Conservation (phyloP, 2,113 vertebrate genomes). For the Caracal caracal region DNA sequence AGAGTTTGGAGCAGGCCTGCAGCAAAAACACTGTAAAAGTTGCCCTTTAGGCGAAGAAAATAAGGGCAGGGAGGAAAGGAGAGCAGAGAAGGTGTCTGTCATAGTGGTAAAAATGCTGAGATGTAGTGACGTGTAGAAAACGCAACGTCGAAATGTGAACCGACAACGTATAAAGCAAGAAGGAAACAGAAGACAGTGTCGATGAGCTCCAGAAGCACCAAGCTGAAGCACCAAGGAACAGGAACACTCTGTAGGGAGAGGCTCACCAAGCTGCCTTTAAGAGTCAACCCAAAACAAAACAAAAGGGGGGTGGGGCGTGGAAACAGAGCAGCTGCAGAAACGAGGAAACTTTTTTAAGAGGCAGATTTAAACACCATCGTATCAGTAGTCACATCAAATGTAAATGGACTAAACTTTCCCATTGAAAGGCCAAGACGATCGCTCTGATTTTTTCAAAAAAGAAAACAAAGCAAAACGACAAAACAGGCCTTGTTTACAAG, state of each 20-base stretch:
- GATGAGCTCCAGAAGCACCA: neutral
- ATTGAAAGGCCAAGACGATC: neutral
- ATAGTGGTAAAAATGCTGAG: fast-evolving
- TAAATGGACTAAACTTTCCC: neutral
- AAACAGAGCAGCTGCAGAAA: neutral
- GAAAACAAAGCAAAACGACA: neutral
- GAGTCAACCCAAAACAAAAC: too few relatives aligned
- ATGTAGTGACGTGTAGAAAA: neutral
- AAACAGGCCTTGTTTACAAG: neutral
- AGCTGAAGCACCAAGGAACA: too few relatives aligned
- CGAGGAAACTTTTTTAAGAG: neutral
- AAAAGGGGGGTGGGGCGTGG: too few relatives aligned
- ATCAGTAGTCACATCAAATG: neutral
- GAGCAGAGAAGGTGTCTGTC: fast-evolving
- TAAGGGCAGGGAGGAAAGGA: neutral
- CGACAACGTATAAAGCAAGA: too few relatives aligned
- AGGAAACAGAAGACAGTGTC: neutral
- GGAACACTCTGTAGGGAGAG: too few relatives aligned
- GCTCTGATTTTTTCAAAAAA: neutral
- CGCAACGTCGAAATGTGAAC: too few relatives aligned
- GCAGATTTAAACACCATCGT: neutral
- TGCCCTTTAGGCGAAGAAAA: neutral
- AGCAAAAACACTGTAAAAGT: neutral
- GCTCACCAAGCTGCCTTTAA: neutral
- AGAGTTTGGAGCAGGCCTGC: neutral